Conservation (phyloP, 1,140 invertebrate genomes). For the Drosophila paulistorum region DNA sequence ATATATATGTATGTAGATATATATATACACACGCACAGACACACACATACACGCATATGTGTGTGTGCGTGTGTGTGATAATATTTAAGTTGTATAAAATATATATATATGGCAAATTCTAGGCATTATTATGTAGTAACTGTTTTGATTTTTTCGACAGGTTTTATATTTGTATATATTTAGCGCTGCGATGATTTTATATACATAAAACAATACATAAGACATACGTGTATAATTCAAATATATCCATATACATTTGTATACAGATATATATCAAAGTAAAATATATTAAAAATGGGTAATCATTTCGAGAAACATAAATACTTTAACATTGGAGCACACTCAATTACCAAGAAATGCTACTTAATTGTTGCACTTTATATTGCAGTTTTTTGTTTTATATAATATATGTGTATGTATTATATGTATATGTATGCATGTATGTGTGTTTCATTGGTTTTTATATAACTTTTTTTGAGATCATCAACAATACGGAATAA, state of each 20-base stretch:
- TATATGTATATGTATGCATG: constrained; percentile 7
- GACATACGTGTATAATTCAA: constrained; percentile 73
- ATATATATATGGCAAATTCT: constrained; percentile 63
- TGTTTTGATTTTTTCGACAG: constrained; percentile 23
- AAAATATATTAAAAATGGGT: constrained; percentile 30
- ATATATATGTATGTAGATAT: constrained; percentile 57
- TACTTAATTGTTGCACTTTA: constrained; percentile 60
- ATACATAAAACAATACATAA: constrained; percentile 81
- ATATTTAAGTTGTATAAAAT: constrained; percentile 50
- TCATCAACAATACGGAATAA: constrained; percentile 54
- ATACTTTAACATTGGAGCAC: constrained; percentile 75
- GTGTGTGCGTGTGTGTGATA: constrained; percentile 20
- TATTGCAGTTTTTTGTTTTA: constrained; percentile 28
- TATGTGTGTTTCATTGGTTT: constrained; percentile 4
- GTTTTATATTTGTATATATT: constrained; percentile 25
- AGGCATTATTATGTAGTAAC: constrained; percentile 75
- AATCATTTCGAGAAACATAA: constrained; percentile 60
- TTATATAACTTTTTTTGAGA: constrained; percentile 6
- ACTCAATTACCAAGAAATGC: constrained; percentile 75
- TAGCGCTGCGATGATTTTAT: constrained; percentile 70
- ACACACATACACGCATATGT: neutral
- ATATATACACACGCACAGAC: constrained; percentile 18
- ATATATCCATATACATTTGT: constrained; percentile 55
- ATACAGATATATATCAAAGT: neutral
- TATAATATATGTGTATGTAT: neutral